phyloP scores from a whole-genome alignment of 2,888 invertebrate genomes.

The Folsomia manolachei region DNA sequence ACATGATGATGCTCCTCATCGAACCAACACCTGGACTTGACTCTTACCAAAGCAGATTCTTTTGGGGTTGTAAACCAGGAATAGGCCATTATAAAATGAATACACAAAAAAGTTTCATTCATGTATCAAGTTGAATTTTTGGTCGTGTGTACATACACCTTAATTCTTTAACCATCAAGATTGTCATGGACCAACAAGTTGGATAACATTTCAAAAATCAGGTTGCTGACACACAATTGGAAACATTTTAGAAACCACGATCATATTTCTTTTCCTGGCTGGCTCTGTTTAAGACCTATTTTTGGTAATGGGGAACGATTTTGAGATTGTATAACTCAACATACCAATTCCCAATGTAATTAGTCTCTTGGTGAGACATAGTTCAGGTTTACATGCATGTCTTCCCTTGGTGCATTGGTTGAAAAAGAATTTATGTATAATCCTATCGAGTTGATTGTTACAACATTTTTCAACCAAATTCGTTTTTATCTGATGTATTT shows the following conservation, averaged over 20 bases:
- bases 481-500: too few relatives aligned
- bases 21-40: too few relatives aligned
- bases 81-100: background rate
- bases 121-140: too few relatives aligned
- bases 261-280: background rate
- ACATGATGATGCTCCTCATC: too few relatives aligned
- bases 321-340: background rate
- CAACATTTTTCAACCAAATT: too few relatives aligned
- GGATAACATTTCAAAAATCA: conserved; percentile 1
- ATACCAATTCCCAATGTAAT: conserved; percentile 1
- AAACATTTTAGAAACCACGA: background rate
- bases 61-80: background rate
- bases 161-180: background rate
- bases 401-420: background rate
- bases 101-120: background rate
- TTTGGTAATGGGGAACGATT: background rate
- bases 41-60: background rate
- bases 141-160: too few relatives aligned
- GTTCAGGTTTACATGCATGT: too few relatives aligned
- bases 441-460: background rate
- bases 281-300: background rate
- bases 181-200: background rate
- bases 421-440: background rate
- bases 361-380: background rate
- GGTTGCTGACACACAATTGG: background rate